Conservation (phyloP, 2,113 vertebrate species). For the Jaculus jaculus region DNA sequence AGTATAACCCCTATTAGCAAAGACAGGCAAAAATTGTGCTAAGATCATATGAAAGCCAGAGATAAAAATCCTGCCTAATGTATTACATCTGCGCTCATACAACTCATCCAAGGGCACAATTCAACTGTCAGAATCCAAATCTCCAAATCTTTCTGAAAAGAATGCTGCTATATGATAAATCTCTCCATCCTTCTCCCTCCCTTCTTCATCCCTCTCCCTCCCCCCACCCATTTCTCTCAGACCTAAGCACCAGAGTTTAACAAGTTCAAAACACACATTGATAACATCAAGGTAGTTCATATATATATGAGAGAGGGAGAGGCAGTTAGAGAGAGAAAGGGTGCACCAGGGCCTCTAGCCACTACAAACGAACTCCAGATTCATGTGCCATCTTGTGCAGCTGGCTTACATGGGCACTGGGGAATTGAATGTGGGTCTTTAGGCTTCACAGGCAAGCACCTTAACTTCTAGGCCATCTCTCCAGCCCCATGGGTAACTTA, state of each 20-base stretch:
- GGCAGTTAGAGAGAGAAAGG: no score
- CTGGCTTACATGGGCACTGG: no score
- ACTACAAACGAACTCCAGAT: no score
- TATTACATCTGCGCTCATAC: not conserved
- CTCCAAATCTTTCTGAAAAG: conserved; percentile 6
- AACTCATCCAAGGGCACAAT: not conserved
- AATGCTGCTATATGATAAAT: not conserved
- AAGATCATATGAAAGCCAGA: conserved; percentile 41
- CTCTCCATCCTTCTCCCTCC: no score
- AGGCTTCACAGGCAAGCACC: no score
- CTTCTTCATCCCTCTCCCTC: not conserved
- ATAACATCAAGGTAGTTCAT: not conserved
- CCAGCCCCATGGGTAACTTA: not conserved
- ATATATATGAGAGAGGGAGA: no score
- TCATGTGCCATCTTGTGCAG: no score
- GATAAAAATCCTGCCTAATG: not conserved
- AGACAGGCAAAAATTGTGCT: conserved; percentile 61
- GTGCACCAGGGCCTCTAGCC: no score
- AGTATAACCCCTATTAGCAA: conserved; percentile 45
- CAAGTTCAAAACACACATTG: conserved; percentile 56
- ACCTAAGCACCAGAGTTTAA: not conserved
- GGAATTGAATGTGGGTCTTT: no score
- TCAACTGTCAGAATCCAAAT: not conserved
- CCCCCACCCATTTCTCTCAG: not conserved
- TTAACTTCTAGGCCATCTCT: no score